A percentile compares a stretch with the other conserved stretches of the same genome.
Conservation (phyloP, 2,888 invertebrate species). For the Priocnemis perturbator region DNA sequence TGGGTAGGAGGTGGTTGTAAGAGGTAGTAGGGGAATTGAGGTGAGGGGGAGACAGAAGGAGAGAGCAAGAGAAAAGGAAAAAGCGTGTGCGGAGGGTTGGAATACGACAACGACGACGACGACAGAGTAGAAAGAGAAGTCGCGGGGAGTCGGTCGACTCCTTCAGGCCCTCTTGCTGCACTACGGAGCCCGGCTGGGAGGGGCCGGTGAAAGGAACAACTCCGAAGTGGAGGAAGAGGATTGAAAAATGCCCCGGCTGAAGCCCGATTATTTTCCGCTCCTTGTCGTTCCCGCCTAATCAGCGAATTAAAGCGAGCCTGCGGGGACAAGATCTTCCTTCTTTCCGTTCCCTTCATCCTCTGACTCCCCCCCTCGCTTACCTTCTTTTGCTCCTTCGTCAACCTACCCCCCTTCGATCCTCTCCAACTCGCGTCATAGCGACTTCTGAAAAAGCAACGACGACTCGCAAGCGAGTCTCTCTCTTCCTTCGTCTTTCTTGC, state of each 20-base stretch:
- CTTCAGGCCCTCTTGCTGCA: background rate
- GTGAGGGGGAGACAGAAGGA: background rate
- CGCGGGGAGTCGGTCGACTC: constrained; percentile 14
- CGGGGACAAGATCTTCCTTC: constrained; percentile 42
- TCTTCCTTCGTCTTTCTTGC: constrained; percentile 8
- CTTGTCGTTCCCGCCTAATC: constrained; percentile 69
- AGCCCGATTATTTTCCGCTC: constrained; percentile 69
- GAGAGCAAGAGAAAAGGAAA: constrained; percentile 22
- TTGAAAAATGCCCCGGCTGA: constrained; percentile 65
- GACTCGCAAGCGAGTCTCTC: background rate
- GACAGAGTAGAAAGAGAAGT: constrained; percentile 10
- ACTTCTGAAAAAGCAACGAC: background rate
- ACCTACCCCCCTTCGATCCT: background rate
- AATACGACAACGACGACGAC: constrained; percentile 26
- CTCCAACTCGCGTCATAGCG: background rate
- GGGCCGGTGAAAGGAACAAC: constrained; percentile 62
- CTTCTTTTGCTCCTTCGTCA: background rate
- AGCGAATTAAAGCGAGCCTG: constrained; percentile 69
- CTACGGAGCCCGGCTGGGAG: background rate
- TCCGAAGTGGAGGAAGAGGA: constrained; percentile 59
- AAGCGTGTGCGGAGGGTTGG: constrained; percentile 30
- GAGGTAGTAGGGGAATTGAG: constrained; percentile 29
- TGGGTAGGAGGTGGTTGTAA: constrained; percentile 24
- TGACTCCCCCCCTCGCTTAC: background rate
- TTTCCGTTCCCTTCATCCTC: background rate